Conservation (phyloP, 2,113 vertebrate species). For the Myocastor coypus region DNA sequence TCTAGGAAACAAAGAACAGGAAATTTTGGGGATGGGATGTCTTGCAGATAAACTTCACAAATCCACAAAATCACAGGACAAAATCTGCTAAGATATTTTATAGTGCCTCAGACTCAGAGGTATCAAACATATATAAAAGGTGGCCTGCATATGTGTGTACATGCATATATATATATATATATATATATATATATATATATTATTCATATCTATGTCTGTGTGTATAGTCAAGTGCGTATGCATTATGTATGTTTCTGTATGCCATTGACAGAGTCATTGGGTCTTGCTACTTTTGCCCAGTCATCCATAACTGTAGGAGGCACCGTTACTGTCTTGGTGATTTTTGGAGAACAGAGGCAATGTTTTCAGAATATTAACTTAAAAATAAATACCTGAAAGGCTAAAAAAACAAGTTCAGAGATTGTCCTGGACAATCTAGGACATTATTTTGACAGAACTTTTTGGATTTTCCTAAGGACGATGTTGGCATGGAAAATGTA, state of each 20-base stretch:
- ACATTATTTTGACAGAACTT: constrained; percentile 48
- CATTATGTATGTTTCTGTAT: not conserved
- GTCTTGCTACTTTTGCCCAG: constrained; percentile 32
- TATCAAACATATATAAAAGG: constrained; percentile 26
- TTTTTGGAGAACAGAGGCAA: not conserved
- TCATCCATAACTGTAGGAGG: not conserved
- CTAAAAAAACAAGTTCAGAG: not conserved
- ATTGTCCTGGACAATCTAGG: constrained; percentile 37
- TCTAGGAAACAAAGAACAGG: not conserved
- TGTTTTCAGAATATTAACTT: constrained; percentile 49
- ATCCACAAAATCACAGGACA: not conserved
- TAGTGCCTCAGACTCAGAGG: not conserved
- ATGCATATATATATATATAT: not conserved
- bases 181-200: not conserved
- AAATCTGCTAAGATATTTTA: constrained; percentile 1
- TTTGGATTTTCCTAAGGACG: not conserved
- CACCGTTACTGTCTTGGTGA: constrained; percentile 20
- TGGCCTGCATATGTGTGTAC: not conserved
- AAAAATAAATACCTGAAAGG: constrained; percentile 41
- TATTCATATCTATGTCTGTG: not conserved
- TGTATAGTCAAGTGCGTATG: not conserved
- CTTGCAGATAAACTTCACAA: not conserved
- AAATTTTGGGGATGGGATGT: not conserved
- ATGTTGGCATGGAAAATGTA: not conserved
- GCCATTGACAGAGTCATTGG: not conserved